These are phyloP conservation scores for Noturus placidus DNA, from an alignment of 2,113 vertebrate genomes.

Conservation along the genomic window DNA sequence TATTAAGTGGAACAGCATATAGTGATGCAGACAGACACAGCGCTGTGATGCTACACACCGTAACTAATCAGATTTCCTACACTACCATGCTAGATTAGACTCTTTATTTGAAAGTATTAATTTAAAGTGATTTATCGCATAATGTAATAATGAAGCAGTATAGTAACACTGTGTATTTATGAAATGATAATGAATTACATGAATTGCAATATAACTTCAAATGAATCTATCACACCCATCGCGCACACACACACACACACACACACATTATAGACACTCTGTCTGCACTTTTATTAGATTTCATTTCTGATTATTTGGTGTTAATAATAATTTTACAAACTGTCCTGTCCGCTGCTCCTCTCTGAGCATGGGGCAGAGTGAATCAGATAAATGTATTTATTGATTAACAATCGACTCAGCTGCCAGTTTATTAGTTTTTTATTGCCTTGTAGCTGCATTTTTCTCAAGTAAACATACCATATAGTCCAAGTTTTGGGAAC, in stretches of 20 bases:
- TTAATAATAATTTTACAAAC: not conserved
- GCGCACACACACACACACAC: too few species aligned
- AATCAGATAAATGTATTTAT: too few species aligned
- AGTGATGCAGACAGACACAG: not conserved
- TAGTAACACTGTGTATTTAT: not conserved
- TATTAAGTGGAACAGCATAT: not conserved
- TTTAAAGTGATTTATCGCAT: too few species aligned
- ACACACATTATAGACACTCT: not conserved
- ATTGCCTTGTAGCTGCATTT: too few species aligned
- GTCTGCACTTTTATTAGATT: not conserved
- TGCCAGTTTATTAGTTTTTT: too few species aligned
- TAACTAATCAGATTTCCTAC: not conserved
- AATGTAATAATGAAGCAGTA: not conserved
- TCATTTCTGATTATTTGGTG: not conserved
- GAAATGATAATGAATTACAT: too few species aligned
- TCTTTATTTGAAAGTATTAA: not conserved
- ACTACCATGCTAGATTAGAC: not conserved
- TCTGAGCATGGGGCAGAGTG: not conserved
- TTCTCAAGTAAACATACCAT: too few species aligned
- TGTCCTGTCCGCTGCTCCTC: not conserved
- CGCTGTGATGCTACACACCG: not conserved
- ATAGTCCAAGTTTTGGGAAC: too few species aligned
- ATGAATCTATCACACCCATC: not conserved
- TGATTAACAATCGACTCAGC: too few species aligned
- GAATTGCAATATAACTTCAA: not conserved